Evolutionary conservation across 2,113 vertebrate species (phyloP), one percentile per base, ranked within the genome.

Genomic region (Corythoichthys haematopterus): DNA sequence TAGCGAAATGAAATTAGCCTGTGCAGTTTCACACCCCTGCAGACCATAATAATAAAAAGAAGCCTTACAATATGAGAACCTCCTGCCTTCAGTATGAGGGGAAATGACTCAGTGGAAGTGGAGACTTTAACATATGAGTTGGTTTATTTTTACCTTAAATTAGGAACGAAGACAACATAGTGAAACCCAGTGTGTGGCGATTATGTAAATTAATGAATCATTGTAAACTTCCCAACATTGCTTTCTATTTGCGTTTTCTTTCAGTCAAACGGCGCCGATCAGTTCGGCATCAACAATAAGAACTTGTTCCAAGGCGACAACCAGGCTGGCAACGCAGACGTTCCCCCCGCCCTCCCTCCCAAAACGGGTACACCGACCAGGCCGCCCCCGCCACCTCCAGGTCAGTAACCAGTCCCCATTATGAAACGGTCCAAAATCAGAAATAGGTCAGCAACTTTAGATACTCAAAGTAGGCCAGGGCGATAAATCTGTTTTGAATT

Each of bases 331-430:
- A 88, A 66, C 80, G 83, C 94, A 35, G 96, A 97, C n/a, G 76
- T 93, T 48, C 96, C 97, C 77, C 97, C 97, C 60, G 96, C 96
- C 40, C 86, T 98, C 84, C 96, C 97, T 12, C 97, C 97, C 15
- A 98, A 98, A 89, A 95, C 91, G 2, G 96, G 95, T 81, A 98
- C 96, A 7, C 96, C 97, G 68, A 97, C 97, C 10, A 91, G 97
- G 84, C 95, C 96, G 8, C 96, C 96, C 50, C 97, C 96, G 12
- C 96, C 94, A 47, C 95, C 96, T 53, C 96, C 95, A 88, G 95
- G 96, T 98, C 88, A 89, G 93, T 69, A 15, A 35, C 28, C 7
- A 8, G n/a, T 45, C 9, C 10, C 55, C 4, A 36, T 57, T 55
- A 28, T 28, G 3, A 52, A n/a, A 10, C 52, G 28, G 2, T 20